phyloP scores from a whole-genome alignment of 2,888 invertebrate species.

The Choreutis nemorana region DNA sequence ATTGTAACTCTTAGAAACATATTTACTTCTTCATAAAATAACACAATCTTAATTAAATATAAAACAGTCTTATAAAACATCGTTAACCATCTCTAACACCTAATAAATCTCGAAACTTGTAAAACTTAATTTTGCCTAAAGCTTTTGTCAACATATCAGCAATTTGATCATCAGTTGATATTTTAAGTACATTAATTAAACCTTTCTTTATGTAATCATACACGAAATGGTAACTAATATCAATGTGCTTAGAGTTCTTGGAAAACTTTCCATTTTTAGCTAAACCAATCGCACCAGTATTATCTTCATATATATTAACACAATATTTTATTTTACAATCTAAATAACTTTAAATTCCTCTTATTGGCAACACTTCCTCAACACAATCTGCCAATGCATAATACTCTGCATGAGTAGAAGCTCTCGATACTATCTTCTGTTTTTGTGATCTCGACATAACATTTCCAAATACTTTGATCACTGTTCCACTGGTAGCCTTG shows the following conservation, averaged over 20 bases:
- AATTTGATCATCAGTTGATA: constrained; percentile 2
- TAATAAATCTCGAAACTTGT: constrained; percentile 1
- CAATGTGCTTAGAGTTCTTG: constrained; percentile 2
- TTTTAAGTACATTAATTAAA: constrained; percentile 1
- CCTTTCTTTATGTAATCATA: constrained; percentile 2
- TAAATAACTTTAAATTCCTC: constrained; percentile 1
- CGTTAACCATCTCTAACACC: neutral
- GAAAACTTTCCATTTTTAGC: constrained; percentile 5
- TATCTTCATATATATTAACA: constrained; percentile 1
- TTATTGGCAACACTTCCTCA: constrained; percentile 4
- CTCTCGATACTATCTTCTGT: constrained; percentile 5
- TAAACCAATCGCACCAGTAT: constrained; percentile 4
- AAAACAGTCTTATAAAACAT: no score
- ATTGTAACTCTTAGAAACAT: no score
- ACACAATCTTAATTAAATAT: no score
- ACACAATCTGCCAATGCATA: constrained; percentile 3
- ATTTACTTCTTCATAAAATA: no score
- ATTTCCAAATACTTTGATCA: constrained; percentile 4
- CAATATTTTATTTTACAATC: neutral
- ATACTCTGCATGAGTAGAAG: constrained; percentile 2
- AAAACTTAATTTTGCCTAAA: constrained; percentile 1
- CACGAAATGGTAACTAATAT: constrained; percentile 3
- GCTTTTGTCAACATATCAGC: constrained; percentile 3
- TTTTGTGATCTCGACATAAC: constrained; percentile 4
- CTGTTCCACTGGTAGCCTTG: constrained; percentile 4